Evolutionary conservation across 2,113 vertebrate species (phyloP).

Genomic region (Orycteropus afer): DNA sequence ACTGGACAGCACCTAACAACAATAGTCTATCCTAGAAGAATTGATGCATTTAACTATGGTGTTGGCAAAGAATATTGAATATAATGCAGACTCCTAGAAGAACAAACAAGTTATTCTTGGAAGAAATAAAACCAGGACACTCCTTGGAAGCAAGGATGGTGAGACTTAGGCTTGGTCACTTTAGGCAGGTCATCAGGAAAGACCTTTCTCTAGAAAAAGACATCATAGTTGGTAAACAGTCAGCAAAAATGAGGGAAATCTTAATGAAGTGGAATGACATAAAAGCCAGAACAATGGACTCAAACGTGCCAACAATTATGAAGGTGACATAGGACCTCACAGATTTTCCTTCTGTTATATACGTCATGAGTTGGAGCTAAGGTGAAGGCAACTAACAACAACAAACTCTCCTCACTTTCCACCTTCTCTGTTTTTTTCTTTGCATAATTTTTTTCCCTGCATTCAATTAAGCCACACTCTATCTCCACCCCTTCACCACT

Average conservation of each 20-base stretch:
- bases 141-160: neutral
- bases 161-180: neutral
- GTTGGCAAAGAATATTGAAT: neutral
- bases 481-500: rapidly evolving
- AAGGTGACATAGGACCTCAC: neutral
- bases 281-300: neutral
- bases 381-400: neutral
- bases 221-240: neutral
- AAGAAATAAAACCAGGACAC: neutral
- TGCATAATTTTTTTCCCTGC: neutral
- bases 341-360: neutral
- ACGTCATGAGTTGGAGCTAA: neutral
- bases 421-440: slow-evolving; percentile 2
- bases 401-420: neutral
- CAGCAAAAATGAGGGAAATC: neutral
- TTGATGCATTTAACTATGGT: neutral
- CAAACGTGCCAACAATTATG: neutral
- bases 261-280: neutral
- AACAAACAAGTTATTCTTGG: neutral
- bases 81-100: neutral
- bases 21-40: neutral
- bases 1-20: too few species aligned
- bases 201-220: neutral
- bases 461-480: neutral
- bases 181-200: neutral